Percentiles rank a stretch among this genome's conserved stretches.
phyloP scores from a whole-genome alignment of 2,888 invertebrate genomes.

The Meloe dianella region DNA sequence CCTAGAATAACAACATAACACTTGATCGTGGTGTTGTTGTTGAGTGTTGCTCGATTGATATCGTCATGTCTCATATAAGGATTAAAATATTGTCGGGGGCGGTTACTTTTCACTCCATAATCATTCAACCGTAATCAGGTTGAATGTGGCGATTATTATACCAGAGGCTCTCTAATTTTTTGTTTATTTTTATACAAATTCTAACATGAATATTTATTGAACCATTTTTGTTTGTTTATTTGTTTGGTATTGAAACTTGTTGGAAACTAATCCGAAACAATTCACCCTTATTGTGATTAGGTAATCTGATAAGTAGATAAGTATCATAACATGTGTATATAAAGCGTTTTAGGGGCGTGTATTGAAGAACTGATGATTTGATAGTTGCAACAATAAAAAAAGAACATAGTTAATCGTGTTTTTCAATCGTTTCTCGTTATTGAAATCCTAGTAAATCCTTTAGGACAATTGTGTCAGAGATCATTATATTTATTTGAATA shows the following conservation, averaged over 20 bases:
- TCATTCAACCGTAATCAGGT: conserved; percentile 41
- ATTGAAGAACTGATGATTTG: conserved; percentile 19
- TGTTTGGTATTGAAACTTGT: conserved; percentile 3
- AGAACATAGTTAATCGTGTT: background rate
- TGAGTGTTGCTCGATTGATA: background rate
- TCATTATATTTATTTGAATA: background rate
- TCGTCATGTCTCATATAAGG: conserved; percentile 7
- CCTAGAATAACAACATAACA: background rate
- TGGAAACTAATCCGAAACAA: background rate
- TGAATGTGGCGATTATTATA: conserved; percentile 29
- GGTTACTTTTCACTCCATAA: conserved; percentile 27
- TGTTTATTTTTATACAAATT: conserved; percentile 22
- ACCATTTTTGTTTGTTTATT: too few species aligned
- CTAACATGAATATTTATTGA: background rate
- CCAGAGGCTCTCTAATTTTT: conserved; percentile 29
- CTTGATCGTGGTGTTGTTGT: conserved; percentile 8
- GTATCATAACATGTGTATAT: conserved; percentile 56
- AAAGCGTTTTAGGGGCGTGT: conserved; percentile 47
- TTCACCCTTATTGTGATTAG: conserved; percentile 23
- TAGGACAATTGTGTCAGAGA: background rate
- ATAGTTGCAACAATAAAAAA: background rate
- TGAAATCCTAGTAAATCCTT: background rate
- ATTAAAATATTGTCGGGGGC: conserved; percentile 30
- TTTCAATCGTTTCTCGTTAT: background rate
- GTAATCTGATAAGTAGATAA: conserved; percentile 55